phyloP scores from a whole-genome alignment of 2,797 vertebrate genomes.

The Scolopax bukidnonensis region DNA sequence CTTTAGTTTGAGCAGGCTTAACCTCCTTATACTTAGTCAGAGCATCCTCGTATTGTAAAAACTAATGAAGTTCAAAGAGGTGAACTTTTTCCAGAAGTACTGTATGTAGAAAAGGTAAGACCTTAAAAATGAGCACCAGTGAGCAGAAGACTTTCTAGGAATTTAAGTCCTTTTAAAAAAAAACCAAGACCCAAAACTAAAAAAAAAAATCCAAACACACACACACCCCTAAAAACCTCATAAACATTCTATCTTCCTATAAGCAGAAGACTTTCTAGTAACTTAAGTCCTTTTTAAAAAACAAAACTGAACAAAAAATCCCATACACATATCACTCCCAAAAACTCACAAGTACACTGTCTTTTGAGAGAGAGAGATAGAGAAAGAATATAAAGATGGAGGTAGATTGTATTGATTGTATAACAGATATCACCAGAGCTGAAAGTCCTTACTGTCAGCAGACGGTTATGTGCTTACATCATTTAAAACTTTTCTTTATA shows the following conservation, averaged over 20 bases:
- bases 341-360: not conserved
- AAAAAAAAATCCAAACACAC: not conserved
- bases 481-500: not conserved
- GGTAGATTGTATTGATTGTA: not conserved
- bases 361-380: not conserved
- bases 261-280: not conserved
- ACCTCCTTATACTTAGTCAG: not conserved
- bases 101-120: not conserved
- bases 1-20: not conserved
- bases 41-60: not conserved
- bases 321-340: accelerated
- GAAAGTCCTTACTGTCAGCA: not conserved
- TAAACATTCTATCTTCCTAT: not conserved
- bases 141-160: not conserved
- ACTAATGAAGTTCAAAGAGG: not conserved
- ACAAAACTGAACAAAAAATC: too few species aligned
- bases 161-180: not conserved
- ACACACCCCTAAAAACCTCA: not conserved
- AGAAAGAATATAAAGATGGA: not conserved
- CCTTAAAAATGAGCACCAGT: not conserved
- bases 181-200: not conserved
- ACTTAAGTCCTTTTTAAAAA: not conserved
- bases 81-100: not conserved
- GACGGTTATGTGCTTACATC: accelerated
- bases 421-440: not conserved